Conservation (phyloP, 1,140 invertebrate species). For the Matsumurasca onukii region DNA sequence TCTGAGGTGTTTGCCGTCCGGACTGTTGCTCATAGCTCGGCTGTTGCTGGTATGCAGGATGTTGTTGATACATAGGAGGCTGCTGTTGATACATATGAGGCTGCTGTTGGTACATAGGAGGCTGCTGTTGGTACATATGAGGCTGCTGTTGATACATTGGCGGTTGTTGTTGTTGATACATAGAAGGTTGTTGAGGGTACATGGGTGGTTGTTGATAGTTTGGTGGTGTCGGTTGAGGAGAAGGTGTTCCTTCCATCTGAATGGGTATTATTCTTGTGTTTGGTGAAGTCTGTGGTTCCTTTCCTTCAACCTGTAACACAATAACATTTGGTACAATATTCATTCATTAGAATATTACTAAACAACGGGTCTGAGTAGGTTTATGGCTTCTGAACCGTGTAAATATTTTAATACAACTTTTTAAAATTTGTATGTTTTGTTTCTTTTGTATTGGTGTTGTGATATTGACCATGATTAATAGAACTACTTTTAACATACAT, state of each 20-base stretch:
- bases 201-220: conserved; percentile 19
- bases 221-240: conserved; percentile 17
- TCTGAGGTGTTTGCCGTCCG: neutral
- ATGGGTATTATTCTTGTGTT: conserved; percentile 53
- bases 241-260: conserved; percentile 49
- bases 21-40: conserved; percentile 29
- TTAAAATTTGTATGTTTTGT: no score
- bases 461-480: no score
- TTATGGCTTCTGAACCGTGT: no score
- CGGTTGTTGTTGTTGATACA: conserved; percentile 42
- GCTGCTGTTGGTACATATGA: conserved; percentile 6
- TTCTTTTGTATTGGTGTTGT: no score
- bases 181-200: neutral
- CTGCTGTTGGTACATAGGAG: conserved; percentile 32
- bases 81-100: conserved; percentile 37
- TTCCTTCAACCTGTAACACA: conserved; percentile 43
- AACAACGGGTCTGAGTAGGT: no score
- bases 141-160: conserved; percentile 25
- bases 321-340: no score
- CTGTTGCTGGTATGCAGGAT: conserved; percentile 42
- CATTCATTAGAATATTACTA: no score
- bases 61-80: conserved; percentile 34
- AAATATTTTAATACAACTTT: no score
- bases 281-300: conserved; percentile 41
- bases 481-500: no score